These are phyloP conservation scores for Leucania comma DNA, from an alignment of 2,888 invertebrate genomes.

Conservation along the genomic window DNA sequence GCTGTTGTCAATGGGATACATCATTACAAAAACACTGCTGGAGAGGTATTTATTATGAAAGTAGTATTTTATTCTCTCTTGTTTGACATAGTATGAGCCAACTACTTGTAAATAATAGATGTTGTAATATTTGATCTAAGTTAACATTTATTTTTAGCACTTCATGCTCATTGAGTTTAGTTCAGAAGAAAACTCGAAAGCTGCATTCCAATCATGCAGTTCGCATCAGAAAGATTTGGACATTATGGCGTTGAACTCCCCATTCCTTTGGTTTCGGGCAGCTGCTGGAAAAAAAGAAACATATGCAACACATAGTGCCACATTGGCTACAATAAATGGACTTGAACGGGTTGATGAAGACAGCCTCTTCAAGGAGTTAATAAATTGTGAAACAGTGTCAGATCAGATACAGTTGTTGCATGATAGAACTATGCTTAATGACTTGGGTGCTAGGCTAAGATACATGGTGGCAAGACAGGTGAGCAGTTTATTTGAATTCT, in stretches of 20 bases:
- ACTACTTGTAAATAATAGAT: neutral
- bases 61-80: too few relatives aligned
- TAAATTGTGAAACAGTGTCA: slow-evolving; percentile 89
- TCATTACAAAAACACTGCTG: slow-evolving; percentile 90
- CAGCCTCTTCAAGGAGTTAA: slow-evolving; percentile 85
- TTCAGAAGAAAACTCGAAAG: slow-evolving; percentile 87
- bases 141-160: slow-evolving; percentile 85
- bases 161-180: slow-evolving; percentile 95
- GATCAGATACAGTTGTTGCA: slow-evolving; percentile 93
- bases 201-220: slow-evolving; percentile 90
- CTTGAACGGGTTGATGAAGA: slow-evolving; percentile 81
- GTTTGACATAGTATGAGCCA: neutral
- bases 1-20: slow-evolving; percentile 92
- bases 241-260: slow-evolving; percentile 92
- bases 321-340: slow-evolving; percentile 84
- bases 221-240: slow-evolving; percentile 90
- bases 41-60: slow-evolving; percentile 78
- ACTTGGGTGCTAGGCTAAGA: slow-evolving; percentile 93
- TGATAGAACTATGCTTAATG: slow-evolving; percentile 92
- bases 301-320: slow-evolving; percentile 50
- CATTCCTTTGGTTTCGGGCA: slow-evolving; percentile 94
- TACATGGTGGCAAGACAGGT: slow-evolving; percentile 94
- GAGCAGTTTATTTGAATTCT: slow-evolving; percentile 9
- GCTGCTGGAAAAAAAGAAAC: slow-evolving; percentile 74
- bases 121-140: neutral